phyloP scores from a whole-genome alignment of 2,113 vertebrate species.

The Charina bottae region DNA sequence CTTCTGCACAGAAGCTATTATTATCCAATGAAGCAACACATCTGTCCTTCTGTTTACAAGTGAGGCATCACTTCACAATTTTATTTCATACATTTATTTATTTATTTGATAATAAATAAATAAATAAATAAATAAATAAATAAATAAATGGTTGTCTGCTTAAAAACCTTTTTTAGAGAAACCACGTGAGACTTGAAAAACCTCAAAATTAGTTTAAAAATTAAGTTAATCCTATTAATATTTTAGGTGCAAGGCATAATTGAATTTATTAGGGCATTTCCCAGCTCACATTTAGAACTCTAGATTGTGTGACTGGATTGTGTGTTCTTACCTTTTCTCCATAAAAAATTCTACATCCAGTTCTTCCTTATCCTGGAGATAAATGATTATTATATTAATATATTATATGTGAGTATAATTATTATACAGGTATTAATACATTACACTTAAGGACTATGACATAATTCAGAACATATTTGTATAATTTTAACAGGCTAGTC shows the following conservation, averaged over 20 bases:
- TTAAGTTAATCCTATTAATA: background rate
- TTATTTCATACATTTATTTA: background rate
- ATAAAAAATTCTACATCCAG: conserved; percentile 78
- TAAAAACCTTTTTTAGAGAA: background rate
- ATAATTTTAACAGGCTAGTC: background rate
- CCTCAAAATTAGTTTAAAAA: background rate
- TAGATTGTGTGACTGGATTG: background rate
- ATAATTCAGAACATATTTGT: background rate
- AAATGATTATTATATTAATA: conserved; percentile 35
- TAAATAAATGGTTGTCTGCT: background rate
- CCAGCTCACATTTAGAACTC: background rate
- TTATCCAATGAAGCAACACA: background rate
- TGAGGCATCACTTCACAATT: background rate
- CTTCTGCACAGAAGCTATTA: background rate
- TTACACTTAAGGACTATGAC: background rate
- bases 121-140: too few relatives aligned
- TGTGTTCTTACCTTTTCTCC: conserved; percentile 74
- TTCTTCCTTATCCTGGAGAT: conserved; percentile 66
- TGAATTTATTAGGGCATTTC: background rate
- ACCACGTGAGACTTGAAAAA: background rate
- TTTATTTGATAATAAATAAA: too few relatives aligned
- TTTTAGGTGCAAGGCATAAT: background rate
- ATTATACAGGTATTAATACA: background rate
- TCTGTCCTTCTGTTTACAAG: background rate
- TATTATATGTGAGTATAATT: background rate